These are phyloP conservation scores for Amphipyra berbera DNA, from an alignment of 2,888 invertebrate species.

Conservation along the genomic window DNA sequence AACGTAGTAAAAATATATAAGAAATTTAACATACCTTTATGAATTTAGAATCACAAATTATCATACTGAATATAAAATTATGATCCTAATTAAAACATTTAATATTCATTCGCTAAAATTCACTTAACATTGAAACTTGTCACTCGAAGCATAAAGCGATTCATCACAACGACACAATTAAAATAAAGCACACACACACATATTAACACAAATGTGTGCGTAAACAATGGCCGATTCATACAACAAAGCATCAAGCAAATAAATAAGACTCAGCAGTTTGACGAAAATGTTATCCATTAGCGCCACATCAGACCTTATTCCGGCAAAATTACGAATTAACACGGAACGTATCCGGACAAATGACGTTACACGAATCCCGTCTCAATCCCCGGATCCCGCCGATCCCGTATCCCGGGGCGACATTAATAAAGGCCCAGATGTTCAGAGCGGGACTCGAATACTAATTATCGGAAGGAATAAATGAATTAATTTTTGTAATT, in stretches of 20 bases:
- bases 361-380: constrained; percentile 56
- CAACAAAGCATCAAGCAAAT: constrained; percentile 46
- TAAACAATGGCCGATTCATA: constrained; percentile 28
- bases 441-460: constrained; percentile 74
- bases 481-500: constrained; percentile 78
- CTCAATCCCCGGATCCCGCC: constrained; percentile 47
- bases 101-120: constrained; percentile 32
- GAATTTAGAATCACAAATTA: constrained; percentile 15
- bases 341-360: constrained; percentile 55
- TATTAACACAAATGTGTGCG: constrained; percentile 3
- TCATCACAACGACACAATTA: constrained; percentile 16
- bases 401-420: constrained; percentile 55
- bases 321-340: constrained; percentile 62
- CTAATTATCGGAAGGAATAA: constrained; percentile 81
- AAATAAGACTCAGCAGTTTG: constrained; percentile 49
- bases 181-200: constrained; percentile 21
- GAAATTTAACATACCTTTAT: constrained; percentile 12
- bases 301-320: constrained; percentile 58
- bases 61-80: constrained; percentile 29
- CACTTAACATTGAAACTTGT: constrained; percentile 27
- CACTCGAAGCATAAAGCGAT: constrained; percentile 29
- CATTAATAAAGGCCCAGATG: constrained; percentile 79
- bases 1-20: constrained; percentile 1
- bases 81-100: constrained; percentile 36
- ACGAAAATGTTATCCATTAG: constrained; percentile 58